A percentile compares a stretch with the other conserved stretches of the same genome.
These are phyloP conservation scores for Asarcornis scutulata DNA, from an alignment of 2,113 vertebrate genomes.

Conservation along the genomic window DNA sequence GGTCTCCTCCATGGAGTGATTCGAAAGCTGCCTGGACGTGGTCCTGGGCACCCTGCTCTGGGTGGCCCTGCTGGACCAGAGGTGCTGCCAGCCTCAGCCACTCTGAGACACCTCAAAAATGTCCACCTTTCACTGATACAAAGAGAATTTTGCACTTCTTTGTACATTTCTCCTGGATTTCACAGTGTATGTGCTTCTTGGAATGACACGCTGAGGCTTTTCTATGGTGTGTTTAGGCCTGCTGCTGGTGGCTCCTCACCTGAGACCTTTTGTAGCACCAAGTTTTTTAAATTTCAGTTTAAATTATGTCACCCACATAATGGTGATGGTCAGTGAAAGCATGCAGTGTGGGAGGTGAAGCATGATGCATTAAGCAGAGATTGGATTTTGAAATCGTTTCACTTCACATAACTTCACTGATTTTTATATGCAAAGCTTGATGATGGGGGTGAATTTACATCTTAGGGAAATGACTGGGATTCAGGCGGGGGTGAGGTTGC, in stretches of 20 bases:
- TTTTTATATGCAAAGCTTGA: background rate
- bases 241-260: background rate
- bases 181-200: background rate
- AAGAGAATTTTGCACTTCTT: background rate
- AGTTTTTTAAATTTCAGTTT: background rate
- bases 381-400: background rate
- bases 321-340: background rate
- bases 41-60: background rate
- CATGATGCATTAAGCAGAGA: background rate
- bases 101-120: background rate
- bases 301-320: background rate
- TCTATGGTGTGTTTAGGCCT: background rate
- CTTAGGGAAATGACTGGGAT: constrained; percentile 9
- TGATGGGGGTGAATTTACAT: background rate
- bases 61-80: background rate
- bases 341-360: background rate
- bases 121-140: background rate
- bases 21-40: background rate
- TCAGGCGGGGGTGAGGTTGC: background rate
- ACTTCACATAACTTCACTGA: background rate
- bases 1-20: background rate
- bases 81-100: background rate
- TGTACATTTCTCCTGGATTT: background rate
- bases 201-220: background rate
- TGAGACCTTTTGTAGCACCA: background rate